A percentile compares a stretch with the other conserved stretches of the same genome.
phyloP scores from a whole-genome alignment of 64 coral and sea anemone genomes.

The Stylophora pistillata region DNA sequence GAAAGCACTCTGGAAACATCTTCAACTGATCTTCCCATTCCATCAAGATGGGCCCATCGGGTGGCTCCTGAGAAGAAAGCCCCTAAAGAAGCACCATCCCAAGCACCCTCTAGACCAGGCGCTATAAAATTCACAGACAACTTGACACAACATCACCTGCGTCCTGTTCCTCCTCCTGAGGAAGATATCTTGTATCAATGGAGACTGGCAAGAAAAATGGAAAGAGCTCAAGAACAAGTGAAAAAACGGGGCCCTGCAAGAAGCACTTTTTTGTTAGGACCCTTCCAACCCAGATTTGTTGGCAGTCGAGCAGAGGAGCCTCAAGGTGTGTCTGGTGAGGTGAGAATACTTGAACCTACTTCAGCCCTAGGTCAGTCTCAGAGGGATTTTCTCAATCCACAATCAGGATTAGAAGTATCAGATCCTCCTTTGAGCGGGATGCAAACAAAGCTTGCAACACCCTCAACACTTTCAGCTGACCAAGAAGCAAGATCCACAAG shows the following conservation, averaged over 20 bases:
- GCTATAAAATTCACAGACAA: background rate
- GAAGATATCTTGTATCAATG: constrained; percentile 99
- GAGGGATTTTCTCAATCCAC: background rate
- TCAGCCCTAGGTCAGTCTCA: background rate
- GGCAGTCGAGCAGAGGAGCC: background rate
- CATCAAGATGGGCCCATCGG: background rate
- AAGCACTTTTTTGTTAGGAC: background rate
- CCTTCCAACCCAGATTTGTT: background rate
- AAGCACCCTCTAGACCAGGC: background rate
- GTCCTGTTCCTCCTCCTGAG: constrained; percentile 69
- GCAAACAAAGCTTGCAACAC: constrained; percentile 4
- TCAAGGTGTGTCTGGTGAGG: background rate
- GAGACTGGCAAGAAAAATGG: constrained; percentile 93
- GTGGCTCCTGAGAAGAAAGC: background rate
- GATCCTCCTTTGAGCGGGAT: background rate
- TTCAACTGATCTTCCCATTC: constrained; percentile 41
- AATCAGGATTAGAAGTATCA: background rate
- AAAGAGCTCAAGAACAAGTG: constrained; percentile 83
- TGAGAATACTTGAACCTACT: background rate
- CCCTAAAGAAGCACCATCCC: background rate
- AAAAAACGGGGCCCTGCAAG: background rate
- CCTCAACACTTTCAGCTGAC: background rate
- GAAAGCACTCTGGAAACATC: constrained; percentile 80
- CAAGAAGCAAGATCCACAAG: background rate
- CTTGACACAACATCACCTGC: background rate